Evolutionary conservation across 2,797 vertebrate species (phyloP).

Genomic region (Eupleurogrammus muticus): DNA sequence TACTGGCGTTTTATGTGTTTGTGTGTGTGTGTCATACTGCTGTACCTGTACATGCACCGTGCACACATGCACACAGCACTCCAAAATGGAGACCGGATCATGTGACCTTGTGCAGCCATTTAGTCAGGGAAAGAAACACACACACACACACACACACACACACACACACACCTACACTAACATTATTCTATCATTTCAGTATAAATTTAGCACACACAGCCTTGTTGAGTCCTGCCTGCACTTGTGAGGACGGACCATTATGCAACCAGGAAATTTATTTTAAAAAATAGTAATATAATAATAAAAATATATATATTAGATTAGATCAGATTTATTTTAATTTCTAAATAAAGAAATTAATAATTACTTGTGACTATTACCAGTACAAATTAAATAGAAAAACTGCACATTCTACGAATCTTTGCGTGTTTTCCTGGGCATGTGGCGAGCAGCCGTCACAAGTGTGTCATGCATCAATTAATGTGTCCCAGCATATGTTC

Average conservation of each 20-base stretch:
- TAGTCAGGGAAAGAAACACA: constrained; percentile 20
- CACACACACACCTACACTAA: no score
- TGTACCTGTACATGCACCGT: constrained; percentile 31
- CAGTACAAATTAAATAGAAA: neutral
- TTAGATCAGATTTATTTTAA: no score
- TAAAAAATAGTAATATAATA: neutral
- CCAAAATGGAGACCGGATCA: constrained; percentile 73
- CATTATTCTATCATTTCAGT: no score
- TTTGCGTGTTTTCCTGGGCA: neutral
- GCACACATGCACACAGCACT: constrained; percentile 30
- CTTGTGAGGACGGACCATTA: neutral
- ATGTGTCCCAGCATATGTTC: constrained; percentile 54
- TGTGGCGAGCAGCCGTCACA: neutral
- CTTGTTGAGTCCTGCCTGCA: constrained; percentile 2
- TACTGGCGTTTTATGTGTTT: neutral
- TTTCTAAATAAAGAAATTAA: neutral
- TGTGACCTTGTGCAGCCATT: constrained; percentile 67
- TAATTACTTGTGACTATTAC: neutral
- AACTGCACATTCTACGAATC: neutral
- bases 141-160: neutral
- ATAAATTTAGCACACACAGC: neutral
- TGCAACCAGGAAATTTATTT: neutral
- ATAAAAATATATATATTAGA: no score
- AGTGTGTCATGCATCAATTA: constrained; percentile 32
- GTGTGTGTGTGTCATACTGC: constrained; percentile 1